Percentiles rank a stretch among this genome's conserved stretches.
Conservation (phyloP, 2,797 vertebrate species). For the Percopsis omiscomaycus region DNA sequence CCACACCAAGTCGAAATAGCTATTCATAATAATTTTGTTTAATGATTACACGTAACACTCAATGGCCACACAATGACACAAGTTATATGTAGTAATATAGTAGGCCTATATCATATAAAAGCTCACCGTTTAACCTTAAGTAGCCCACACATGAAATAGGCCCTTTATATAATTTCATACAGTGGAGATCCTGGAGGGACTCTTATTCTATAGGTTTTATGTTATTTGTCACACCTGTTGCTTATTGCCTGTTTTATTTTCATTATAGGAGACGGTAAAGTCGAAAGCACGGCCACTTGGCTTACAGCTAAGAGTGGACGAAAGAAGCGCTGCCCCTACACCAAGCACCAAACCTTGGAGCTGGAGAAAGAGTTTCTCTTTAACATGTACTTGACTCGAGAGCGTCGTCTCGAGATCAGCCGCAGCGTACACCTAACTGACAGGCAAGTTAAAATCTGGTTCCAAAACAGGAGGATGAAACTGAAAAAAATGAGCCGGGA, state of each 20-base stretch:
- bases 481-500: slow-evolving; percentile 99
- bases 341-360: slow-evolving; percentile 98
- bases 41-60: neutral
- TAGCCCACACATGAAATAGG: neutral
- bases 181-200: neutral
- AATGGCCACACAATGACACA: too few relatives aligned
- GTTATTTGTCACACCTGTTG: slow-evolving; percentile 42
- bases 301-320: slow-evolving; percentile 95
- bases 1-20: neutral
- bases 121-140: neutral
- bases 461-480: slow-evolving; percentile 99
- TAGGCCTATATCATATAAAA: too few relatives aligned
- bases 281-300: slow-evolving; percentile 91
- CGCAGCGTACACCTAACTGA: slow-evolving; percentile 96
- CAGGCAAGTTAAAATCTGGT: slow-evolving; percentile 99
- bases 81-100: too few relatives aligned
- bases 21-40: neutral
- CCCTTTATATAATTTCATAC: neutral
- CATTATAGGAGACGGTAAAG: slow-evolving; percentile 85
- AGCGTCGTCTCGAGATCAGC: slow-evolving; percentile 99
- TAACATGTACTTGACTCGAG: slow-evolving; percentile 99
- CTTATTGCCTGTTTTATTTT: slow-evolving; percentile 46
- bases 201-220: neutral
- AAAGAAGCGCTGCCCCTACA: slow-evolving; percentile 98
- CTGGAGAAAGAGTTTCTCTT: slow-evolving; percentile 99